phyloP scores from a whole-genome alignment of 2,113 vertebrate genomes.

The Gobiocypris rarus region DNA sequence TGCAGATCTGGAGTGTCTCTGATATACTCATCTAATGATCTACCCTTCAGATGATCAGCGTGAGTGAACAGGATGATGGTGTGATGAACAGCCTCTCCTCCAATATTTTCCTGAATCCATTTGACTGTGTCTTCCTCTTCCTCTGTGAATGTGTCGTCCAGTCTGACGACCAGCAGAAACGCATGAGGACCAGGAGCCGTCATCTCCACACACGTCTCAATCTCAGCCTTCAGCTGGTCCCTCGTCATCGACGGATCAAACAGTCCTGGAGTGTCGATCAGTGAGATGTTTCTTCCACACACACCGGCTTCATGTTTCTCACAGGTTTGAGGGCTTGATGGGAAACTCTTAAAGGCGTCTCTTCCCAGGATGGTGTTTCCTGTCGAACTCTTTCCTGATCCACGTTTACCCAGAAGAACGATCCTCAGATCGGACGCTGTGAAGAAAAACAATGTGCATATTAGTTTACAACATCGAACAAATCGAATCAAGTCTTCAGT shows the following conservation, averaged over 20 bases:
- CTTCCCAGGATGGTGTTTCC: slow-evolving; percentile 63
- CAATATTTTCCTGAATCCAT: neutral
- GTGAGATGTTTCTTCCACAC: slow-evolving; percentile 56
- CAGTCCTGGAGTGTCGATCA: slow-evolving; percentile 64
- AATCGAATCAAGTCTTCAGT: no score
- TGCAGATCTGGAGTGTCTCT: neutral
- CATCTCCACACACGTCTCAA: neutral
- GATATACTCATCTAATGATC: neutral
- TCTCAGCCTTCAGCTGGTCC: neutral
- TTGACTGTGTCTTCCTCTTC: neutral
- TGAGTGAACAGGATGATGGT: neutral
- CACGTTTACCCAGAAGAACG: slow-evolving; percentile 25
- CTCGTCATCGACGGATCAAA: neutral
- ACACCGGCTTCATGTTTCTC: neutral
- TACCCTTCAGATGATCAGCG: neutral
- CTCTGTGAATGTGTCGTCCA: neutral
- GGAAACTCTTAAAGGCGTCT: neutral
- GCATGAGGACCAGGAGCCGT: slow-evolving; percentile 46
- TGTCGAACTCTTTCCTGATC: slow-evolving; percentile 21
- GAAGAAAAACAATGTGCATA: neutral
- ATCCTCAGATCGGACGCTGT: slow-evolving; percentile 4
- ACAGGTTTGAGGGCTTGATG: slow-evolving; percentile 6
- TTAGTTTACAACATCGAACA: neutral
- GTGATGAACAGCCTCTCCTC: neutral
- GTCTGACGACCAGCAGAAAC: neutral